Base-by-base conservation (phyloP, 2,797 vertebrate species). In the Somateria mollissima region DNA sequence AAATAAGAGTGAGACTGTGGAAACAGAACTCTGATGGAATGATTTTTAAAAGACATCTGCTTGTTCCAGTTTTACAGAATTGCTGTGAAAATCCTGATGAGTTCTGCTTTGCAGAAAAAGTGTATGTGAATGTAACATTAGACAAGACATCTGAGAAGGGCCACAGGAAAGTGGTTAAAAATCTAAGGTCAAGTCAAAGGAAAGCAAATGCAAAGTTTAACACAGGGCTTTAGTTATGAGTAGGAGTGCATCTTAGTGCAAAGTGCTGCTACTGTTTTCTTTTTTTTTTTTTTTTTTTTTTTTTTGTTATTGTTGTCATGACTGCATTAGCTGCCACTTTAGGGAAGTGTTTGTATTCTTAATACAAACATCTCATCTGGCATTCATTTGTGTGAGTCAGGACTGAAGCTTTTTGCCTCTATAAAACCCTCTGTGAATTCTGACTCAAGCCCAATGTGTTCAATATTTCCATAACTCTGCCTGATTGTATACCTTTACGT, bases 261-360 rank as follows among this genome's bases (percentile, higher is more conserved):
- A 89, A 74, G 14, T 54, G 6, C 57, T 77, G 37, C 51, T 72
- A 10, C 71, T 37, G 1, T 85, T 85, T 81, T 28, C 62, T 74
- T 91, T 89, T 69, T 74, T 15, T 64, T 58, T 32, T 60, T 70
- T 11, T 53, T 65, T 34, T 57, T 70, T 11, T 57, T 87, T 34
- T 57, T 76, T 9, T 57, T 89, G 54, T 81, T 66, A 32, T 61
- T 73, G 11, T 57, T 89, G 62, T 83, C 73, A 39, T 30, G 58
- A 43, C 54, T 89, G 69, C 66, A 80, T 94, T 91, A 92, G 34
- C 66, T 73, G 64, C 62, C 53, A 49, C 69, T 89, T 76, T 72
- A 73, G 60, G 66, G 47, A 83, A 86, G 76, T 57, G 67, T 88
- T 94, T 93, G 58, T 58, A 69, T 20, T 54, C 65, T 56, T 80